Conservation (phyloP, 2,113 vertebrate genomes). For the Tetrax tetrax region DNA sequence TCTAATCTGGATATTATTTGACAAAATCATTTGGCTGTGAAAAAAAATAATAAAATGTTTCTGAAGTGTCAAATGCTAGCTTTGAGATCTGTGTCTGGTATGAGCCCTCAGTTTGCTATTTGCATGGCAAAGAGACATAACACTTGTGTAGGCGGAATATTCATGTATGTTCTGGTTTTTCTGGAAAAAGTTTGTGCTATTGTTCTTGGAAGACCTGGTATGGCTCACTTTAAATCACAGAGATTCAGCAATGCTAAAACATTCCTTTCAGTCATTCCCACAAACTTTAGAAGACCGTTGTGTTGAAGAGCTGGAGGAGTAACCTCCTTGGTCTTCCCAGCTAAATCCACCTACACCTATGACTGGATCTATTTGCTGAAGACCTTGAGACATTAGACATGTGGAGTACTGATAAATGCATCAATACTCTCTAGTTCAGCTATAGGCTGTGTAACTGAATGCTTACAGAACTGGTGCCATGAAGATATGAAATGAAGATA, state of each 20-base stretch:
- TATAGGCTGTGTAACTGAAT: background rate
- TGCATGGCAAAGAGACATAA: background rate
- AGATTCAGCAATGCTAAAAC: background rate
- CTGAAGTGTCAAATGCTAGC: background rate
- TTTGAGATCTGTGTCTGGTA: background rate
- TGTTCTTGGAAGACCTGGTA: background rate
- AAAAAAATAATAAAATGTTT: background rate
- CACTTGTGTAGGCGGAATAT: constrained; percentile 7
- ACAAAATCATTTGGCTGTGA: background rate
- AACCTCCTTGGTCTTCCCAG: background rate
- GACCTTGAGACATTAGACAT: background rate
- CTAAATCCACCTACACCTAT: background rate
- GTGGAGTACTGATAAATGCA: background rate
- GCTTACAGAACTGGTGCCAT: background rate
- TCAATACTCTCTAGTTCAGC: background rate
- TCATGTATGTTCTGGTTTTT: background rate
- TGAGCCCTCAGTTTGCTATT: background rate
- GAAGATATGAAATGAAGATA: background rate
- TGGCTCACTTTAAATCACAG: background rate
- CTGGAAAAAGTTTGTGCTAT: background rate
- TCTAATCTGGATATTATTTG: background rate
- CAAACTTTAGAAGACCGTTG: rapidly evolving
- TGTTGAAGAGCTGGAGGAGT: background rate
- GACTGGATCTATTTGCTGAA: background rate
- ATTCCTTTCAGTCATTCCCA: background rate